A percentile compares a stretch with the other conserved stretches of the same genome.
Conservation (phyloP, 2,888 invertebrate genomes). For the Baronia brevicornis region DNA sequence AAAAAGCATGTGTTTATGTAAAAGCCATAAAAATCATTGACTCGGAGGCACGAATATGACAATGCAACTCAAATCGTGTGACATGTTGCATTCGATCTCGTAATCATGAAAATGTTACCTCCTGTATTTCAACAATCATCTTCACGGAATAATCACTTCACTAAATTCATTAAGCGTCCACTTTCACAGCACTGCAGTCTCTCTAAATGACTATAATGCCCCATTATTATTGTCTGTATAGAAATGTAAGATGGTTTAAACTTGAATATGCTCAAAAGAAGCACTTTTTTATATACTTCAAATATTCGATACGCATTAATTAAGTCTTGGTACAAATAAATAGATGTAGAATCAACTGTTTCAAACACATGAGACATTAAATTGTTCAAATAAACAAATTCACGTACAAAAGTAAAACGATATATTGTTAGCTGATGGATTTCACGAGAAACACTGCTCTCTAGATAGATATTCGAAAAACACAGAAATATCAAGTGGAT, state of each 20-base stretch:
- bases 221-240: slow-evolving; percentile 13
- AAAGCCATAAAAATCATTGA: too few species aligned
- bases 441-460: too few species aligned
- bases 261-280: slow-evolving; percentile 8
- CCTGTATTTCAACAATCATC: slow-evolving; percentile 71
- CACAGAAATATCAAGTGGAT: slow-evolving; percentile 10
- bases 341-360: slow-evolving; percentile 5
- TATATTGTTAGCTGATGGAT: too few species aligned
- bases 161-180: slow-evolving; percentile 24
- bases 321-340: slow-evolving; percentile 3
- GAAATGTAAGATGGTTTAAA: slow-evolving; percentile 3
- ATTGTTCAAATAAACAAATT: slow-evolving; percentile 3
- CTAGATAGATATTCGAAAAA: too few species aligned
- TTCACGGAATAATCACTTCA: slow-evolving; percentile 34
- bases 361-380: slow-evolving; percentile 1
- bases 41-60: slow-evolving; percentile 13
- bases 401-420: neutral
- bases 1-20: too few species aligned
- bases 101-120: slow-evolving; percentile 41
- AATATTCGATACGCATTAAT: slow-evolving; percentile 7
- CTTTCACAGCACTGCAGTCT: slow-evolving; percentile 19
- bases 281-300: neutral
- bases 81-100: too few species aligned
- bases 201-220: slow-evolving; percentile 10
- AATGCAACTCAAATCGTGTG: slow-evolving; percentile 14